A percentile compares a stretch with the other conserved stretches of the same genome.
Evolutionary conservation across 2,888 invertebrate species (phyloP).

Genomic region (Pelosia muscerda): DNA sequence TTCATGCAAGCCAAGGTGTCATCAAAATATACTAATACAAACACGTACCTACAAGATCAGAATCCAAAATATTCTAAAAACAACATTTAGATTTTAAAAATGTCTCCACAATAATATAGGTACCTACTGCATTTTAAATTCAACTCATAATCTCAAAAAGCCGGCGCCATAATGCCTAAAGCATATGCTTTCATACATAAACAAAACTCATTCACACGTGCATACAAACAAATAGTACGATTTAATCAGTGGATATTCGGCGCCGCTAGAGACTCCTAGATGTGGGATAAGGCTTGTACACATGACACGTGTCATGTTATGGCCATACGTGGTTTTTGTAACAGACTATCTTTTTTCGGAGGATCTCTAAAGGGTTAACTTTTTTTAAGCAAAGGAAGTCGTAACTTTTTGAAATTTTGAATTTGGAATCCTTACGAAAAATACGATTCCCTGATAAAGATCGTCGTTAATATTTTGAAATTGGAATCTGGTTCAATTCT

Average conservation of each 20-base stretch:
- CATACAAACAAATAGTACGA: constrained; percentile 52
- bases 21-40: neutral
- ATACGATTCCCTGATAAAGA: neutral
- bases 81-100: neutral
- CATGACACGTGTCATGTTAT: constrained; percentile 76
- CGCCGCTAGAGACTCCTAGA: constrained; percentile 76
- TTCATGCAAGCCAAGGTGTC: too few species aligned
- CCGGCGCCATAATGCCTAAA: constrained; percentile 22
- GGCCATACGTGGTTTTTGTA: constrained; percentile 70
- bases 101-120: neutral
- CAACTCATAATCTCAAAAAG: constrained; percentile 6
- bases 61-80: neutral
- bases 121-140: constrained; percentile 9
- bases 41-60: neutral
- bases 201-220: constrained; percentile 51
- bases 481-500: neutral
- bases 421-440: neutral
- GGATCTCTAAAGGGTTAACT: constrained; percentile 49
- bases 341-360: constrained; percentile 44
- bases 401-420: constrained; percentile 20
- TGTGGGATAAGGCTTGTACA: constrained; percentile 67
- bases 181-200: constrained; percentile 32
- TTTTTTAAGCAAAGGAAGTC: constrained; percentile 29
- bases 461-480: neutral
- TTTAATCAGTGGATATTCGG: constrained; percentile 67